Evolutionary conservation across 2,113 vertebrate species (phyloP).

Genomic region (Phodopus roborovskii): DNA sequence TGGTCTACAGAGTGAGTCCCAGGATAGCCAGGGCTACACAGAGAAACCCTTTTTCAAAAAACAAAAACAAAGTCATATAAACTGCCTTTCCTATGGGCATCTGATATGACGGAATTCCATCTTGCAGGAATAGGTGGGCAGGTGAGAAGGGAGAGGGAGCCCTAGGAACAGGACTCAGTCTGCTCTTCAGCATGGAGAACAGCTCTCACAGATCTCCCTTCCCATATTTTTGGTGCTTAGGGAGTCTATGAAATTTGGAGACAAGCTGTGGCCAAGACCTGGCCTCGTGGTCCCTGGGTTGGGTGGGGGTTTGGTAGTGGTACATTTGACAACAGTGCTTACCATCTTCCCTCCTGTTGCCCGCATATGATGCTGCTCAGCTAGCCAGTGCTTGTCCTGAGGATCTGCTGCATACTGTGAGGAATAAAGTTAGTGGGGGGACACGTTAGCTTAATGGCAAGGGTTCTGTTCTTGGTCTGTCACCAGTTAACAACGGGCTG

Average conservation of each 20-base stretch:
- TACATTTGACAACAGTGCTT: conserved; percentile 69
- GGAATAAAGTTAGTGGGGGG: conserved; percentile 56
- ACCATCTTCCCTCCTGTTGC: conserved; percentile 99
- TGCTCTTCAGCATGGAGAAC: not conserved
- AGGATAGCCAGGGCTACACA: not conserved
- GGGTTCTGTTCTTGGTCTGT: not conserved
- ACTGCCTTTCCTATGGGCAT: not conserved
- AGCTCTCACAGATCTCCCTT: not conserved
- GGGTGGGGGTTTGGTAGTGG: not conserved
- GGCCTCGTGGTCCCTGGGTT: not conserved
- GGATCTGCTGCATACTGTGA: conserved; percentile 96
- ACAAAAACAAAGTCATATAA: not conserved
- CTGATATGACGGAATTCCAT: not conserved
- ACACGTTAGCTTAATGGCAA: not conserved
- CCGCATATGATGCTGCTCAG: conserved; percentile 97
- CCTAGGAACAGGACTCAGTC: not conserved
- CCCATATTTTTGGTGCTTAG: not conserved
- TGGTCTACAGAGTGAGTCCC: not conserved
- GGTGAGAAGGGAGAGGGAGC: not conserved
- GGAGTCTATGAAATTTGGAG: not conserved
- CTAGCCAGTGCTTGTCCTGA: conserved; percentile 99
- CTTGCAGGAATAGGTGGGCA: not conserved
- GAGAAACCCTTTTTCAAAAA: not conserved
- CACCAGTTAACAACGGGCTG: not conserved
- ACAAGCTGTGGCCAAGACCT: not conserved